A percentile compares a stretch with the other conserved stretches of the same genome.
Evolutionary conservation across 2,888 invertebrate species (phyloP).

Genomic region (Pristionchus maxplancki): DNA sequence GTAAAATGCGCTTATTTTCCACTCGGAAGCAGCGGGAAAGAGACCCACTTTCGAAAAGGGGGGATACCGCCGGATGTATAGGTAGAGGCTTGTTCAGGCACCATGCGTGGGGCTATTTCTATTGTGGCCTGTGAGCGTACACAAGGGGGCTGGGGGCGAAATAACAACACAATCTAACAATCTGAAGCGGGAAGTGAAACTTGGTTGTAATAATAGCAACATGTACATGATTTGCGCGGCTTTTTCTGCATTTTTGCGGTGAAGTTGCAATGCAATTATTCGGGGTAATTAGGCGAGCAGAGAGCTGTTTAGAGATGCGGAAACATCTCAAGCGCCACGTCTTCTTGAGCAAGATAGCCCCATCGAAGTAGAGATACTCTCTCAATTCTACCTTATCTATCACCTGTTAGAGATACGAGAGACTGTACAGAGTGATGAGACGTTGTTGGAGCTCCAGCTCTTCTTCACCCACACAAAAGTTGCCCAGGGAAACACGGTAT

Average conservation of each 20-base stretch:
- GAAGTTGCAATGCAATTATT: not conserved
- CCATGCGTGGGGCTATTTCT: not conserved
- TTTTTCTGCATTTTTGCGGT: not conserved
- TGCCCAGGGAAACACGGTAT: not conserved
- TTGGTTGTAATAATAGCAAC: not conserved
- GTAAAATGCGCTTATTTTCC: not conserved
- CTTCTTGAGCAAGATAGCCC: not conserved
- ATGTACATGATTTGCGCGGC: not conserved
- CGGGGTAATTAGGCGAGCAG: not conserved
- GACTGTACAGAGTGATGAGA: no score
- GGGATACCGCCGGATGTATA: no score
- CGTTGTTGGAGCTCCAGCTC: not conserved
- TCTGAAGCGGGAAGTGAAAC: not conserved
- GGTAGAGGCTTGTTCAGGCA: not conserved
- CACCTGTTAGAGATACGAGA: not conserved
- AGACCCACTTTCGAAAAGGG: not conserved
- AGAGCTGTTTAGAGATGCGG: not conserved
- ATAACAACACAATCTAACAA: not conserved
- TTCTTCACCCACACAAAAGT: not conserved
- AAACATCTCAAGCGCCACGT: not conserved
- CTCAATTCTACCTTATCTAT: not conserved
- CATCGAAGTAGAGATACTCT: not conserved
- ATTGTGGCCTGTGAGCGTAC: not conserved
- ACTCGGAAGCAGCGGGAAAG: not conserved
- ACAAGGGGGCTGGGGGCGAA: not conserved